Evolutionary conservation across 2,113 vertebrate species (phyloP), one percentile per base, ranked within the genome.

Genomic region (Pimephales promelas): DNA sequence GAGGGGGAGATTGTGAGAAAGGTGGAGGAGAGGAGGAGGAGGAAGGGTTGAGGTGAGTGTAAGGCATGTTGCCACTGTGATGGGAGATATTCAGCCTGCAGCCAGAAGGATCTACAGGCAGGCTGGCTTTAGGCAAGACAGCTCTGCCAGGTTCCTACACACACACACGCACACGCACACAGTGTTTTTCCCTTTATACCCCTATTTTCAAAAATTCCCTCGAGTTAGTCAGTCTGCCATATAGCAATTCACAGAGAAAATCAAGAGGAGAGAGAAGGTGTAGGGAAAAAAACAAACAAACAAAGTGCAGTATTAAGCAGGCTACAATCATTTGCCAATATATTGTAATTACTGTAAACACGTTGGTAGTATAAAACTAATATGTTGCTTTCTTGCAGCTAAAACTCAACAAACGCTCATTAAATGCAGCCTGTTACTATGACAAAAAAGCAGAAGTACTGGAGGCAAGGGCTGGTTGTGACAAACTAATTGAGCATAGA

Each of bases 101-200:
- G 80, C 84, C 68, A 80, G 49, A 56, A 47, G 75, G 49, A 83
- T 85, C 86, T 83, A 40, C 76, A 78, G 68, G 80, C 84, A 84
- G 83, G 83, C 52, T 80, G 76, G 76, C 76, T 84, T 68, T 56
- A 80, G 66, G 83, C 66, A 47, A 80, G 83, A 79, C 76, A 85
- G 80, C 75, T 79, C 83, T 85, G 74, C 80, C 57, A 61, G 59
- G 66, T 82, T 73, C 24, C 56, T 83, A 77, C 57, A 26, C 49
- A 64, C 5, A 54, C 71, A 26, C 49, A 64, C 5, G 43, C 71
- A 52, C 24, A 54, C n/a, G 34, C 31, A 71, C 64, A 56, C 72
- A 76, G 24, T 47, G 13, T 26, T 13, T 70, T 78, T 72, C 40
- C 66, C 75, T 64, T 54, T 14, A 14, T 73, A 40, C 36, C 74